A percentile compares a stretch with the other conserved stretches of the same genome.
Conservation (phyloP, 2,888 invertebrate genomes). For the Plebejus melissa region DNA sequence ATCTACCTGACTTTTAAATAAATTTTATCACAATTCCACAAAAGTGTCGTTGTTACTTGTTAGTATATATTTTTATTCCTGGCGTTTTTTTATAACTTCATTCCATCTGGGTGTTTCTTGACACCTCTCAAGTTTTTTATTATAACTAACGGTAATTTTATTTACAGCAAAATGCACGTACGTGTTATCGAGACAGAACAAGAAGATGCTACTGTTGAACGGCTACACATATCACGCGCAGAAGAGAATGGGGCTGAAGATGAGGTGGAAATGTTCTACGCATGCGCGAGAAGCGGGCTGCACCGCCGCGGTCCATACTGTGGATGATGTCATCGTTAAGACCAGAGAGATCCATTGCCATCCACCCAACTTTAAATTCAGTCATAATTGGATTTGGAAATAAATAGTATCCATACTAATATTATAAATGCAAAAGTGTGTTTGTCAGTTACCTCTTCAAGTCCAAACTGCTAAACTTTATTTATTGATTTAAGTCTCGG, state of each 20-base stretch:
- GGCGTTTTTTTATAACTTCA: too few relatives aligned
- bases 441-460: too few relatives aligned
- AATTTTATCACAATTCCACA: too few relatives aligned
- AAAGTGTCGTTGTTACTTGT: too few relatives aligned
- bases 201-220: not conserved
- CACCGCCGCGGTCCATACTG: conserved; percentile 37
- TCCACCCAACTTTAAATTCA: not conserved
- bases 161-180: not conserved
- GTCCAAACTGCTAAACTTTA: too few relatives aligned
- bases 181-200: not conserved
- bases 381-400: not conserved
- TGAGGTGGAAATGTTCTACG: conserved; percentile 41
- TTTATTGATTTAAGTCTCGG: too few relatives aligned
- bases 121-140: too few relatives aligned
- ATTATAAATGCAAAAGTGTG: too few relatives aligned
- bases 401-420: not conserved
- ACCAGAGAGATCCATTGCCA: conserved; percentile 29
- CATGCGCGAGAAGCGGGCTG: conserved; percentile 42
- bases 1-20: too few relatives aligned
- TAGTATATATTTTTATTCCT: too few relatives aligned
- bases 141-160: not conserved
- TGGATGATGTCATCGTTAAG: conserved; percentile 23
- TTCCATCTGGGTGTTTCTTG: too few relatives aligned
- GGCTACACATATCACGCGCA: conserved; percentile 5
- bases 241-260: conserved; percentile 1